Conservation (phyloP, 2,888 invertebrate species). For the Ommatoiulus sabulosus region DNA sequence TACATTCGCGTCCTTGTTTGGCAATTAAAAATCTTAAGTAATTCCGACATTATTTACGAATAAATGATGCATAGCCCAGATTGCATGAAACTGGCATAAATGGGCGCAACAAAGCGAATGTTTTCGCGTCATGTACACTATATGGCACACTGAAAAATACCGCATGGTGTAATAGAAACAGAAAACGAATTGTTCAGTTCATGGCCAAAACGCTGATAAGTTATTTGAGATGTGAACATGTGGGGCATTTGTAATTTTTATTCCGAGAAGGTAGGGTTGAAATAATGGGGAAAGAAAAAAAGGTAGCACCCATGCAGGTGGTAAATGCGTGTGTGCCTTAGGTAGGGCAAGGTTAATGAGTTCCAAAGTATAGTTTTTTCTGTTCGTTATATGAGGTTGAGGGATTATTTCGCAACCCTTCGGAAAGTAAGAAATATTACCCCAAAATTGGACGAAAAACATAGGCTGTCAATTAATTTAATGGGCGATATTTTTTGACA, state of each 20-base stretch:
- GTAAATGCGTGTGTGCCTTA: constrained; percentile 4
- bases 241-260: constrained; percentile 41
- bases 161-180: background rate
- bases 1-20: background rate
- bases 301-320: constrained; percentile 41
- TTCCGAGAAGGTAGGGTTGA: constrained; percentile 41
- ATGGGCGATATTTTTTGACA: background rate
- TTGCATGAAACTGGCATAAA: background rate
- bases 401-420: background rate
- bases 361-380: background rate
- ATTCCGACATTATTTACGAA: background rate
- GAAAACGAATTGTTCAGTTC: constrained; percentile 9
- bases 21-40: background rate
- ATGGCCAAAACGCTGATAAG: constrained; percentile 21
- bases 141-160: background rate
- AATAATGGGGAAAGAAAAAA: constrained; percentile 42
- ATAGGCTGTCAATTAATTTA: constrained; percentile 19
- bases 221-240: constrained; percentile 26
- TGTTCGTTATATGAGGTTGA: background rate
- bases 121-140: background rate
- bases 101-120: background rate
- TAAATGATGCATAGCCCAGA: background rate
- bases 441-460: constrained; percentile 3
- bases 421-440: background rate
- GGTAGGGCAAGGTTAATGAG: constrained; percentile 45